Evolutionary conservation across 2,888 invertebrate species (phyloP).

Genomic region (Aspidiotus rigidus): DNA sequence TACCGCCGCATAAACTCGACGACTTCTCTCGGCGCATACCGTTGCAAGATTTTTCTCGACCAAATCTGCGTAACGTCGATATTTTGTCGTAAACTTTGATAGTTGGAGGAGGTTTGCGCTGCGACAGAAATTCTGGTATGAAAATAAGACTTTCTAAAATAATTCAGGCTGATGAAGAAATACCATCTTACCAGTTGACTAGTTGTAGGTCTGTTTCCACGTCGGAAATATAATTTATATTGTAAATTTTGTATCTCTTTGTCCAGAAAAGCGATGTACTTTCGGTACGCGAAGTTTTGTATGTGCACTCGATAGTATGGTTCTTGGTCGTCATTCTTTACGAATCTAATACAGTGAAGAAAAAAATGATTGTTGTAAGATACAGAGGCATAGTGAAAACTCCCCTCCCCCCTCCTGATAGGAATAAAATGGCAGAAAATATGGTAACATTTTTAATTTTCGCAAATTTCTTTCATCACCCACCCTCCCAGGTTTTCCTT

Average conservation of each 20-base stretch:
- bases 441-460: no score
- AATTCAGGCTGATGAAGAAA: no score
- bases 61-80: constrained; percentile 21
- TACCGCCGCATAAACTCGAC: constrained; percentile 59
- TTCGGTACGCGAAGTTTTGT: constrained; percentile 78
- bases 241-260: constrained; percentile 68
- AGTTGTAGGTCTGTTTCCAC: no score
- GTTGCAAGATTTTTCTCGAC: constrained; percentile 49
- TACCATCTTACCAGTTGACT: no score
- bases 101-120: neutral
- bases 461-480: no score
- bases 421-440: no score
- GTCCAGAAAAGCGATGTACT: constrained; percentile 69
- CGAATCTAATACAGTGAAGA: constrained; percentile 50
- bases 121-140: constrained; percentile 12
- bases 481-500: no score
- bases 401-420: no score
- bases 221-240: constrained; percentile 46
- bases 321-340: constrained; percentile 70
- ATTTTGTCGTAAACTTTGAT: constrained; percentile 31
- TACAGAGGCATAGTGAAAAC: no score
- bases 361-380: neutral
- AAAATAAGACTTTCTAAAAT: no score
- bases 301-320: constrained; percentile 78
- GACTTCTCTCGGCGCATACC: constrained; percentile 49